Evolutionary conservation across 2,888 invertebrate genomes (phyloP), one percentile per base, ranked within the genome.

Genomic region (Linhomoeus sp.): DNA sequence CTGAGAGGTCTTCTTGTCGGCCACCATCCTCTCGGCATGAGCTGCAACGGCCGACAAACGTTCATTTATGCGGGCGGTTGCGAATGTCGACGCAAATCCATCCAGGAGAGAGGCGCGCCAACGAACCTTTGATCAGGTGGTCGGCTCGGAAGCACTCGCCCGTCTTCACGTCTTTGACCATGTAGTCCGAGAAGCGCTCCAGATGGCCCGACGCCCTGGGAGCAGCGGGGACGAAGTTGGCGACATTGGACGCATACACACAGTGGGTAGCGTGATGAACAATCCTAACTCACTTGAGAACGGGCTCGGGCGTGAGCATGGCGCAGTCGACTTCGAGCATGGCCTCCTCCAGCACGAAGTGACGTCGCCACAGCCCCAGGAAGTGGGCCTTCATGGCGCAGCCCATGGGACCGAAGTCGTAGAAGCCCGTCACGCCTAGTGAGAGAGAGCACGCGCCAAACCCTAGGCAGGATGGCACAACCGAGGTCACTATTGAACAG

Each of bases 241-340:
- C n/a, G n/a, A n/a, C 24, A 25, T 20, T 19, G 14, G 26, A 39
- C 9, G 12, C 22, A 22, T n/a, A 5, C n/a, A 19, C 14, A 45
- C 40, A 40, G 41, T 22, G n/a, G 5, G n/a, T 42, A 9, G n/a
- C n/a, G 5, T 20, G n/a, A 12, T 26, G 23, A 12, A 20, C 19
- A 29, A 29, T 29, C 7, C 7, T 12, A 29, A 29, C 29, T 5
- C 29, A 77, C 76, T 88, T 90, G 14, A 97, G 72, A 1, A 99
- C 94, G 15, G 83, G 77, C 65, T 97, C 97, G 0, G 94, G 97
- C 0, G 97, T 99, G 45, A 99, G 69, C 65, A 94, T 83, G 1
- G 92, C 87, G 64, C 92, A 92, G 65, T 94, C 92, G 7, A 99
- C 90, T 70, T 99, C 94, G 47, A 97, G 71, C 92, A 99, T 94